Conservation (phyloP, 2,888 invertebrate species). For the Euzophera pinguis region DNA sequence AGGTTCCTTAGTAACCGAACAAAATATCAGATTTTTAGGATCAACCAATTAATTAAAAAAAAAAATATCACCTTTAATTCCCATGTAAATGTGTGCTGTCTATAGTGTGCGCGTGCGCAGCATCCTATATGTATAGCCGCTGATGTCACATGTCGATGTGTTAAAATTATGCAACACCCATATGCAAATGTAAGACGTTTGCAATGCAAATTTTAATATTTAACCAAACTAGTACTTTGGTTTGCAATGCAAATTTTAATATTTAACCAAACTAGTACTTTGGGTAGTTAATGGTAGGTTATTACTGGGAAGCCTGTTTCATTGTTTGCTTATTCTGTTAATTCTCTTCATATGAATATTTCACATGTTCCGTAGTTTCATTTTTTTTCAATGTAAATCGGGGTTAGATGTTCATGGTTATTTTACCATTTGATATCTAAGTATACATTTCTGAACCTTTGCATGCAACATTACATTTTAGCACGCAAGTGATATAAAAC, state of each 20-base stretch:
- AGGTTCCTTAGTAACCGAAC: too few species aligned
- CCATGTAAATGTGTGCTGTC: too few species aligned
- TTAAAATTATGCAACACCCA: neutral
- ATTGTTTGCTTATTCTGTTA: neutral
- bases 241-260: slow-evolving; percentile 3
- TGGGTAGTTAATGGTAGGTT: neutral
- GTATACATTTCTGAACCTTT: too few species aligned
- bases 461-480: too few species aligned
- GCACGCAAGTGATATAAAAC: too few species aligned
- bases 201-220: slow-evolving; percentile 4
- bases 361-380: too few species aligned
- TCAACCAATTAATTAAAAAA: too few species aligned
- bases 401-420: too few species aligned
- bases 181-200: neutral
- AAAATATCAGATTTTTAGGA: too few species aligned
- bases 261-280: neutral
- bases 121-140: neutral
- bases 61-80: too few species aligned
- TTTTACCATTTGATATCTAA: too few species aligned
- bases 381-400: too few species aligned
- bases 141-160: neutral
- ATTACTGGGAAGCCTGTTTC: neutral
- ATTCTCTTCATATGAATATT: neutral
- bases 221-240: neutral
- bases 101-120: slow-evolving; percentile 1